These are phyloP conservation scores for Leuctra nigra DNA, from an alignment of 2,888 invertebrate genomes.

Conservation along the genomic window DNA sequence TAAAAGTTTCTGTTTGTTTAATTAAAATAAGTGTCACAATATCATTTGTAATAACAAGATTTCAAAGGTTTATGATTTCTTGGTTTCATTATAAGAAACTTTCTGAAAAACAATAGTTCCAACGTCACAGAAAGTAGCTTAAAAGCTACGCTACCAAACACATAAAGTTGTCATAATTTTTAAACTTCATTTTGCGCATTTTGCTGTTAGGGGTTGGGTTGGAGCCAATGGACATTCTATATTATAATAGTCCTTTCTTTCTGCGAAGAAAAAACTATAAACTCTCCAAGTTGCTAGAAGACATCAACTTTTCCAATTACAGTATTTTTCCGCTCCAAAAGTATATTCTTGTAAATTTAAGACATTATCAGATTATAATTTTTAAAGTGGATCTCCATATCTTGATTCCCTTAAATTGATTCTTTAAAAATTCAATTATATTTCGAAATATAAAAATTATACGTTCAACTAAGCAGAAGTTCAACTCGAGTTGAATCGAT, in stretches of 20 bases:
- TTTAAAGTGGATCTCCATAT: not conserved
- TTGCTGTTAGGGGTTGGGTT: not conserved
- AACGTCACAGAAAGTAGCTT: no score
- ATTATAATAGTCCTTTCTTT: not conserved
- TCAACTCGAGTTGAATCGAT: no score
- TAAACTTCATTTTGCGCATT: not conserved
- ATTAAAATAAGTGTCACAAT: no score
- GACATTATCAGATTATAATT: not conserved
- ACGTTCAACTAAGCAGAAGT: not conserved
- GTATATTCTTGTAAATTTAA: constrained; percentile 7
- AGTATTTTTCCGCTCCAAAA: not conserved
- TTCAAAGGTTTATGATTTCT: no score
- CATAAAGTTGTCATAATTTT: not conserved
- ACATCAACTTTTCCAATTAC: constrained; percentile 17
- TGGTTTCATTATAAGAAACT: no score
- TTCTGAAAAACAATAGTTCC: no score
- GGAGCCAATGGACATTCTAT: not conserved
- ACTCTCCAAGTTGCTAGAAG: not conserved
- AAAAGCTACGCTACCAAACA: no score
- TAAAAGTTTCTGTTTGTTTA: no score
- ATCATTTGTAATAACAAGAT: no score
- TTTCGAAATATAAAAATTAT: not conserved
- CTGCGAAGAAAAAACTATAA: no score
- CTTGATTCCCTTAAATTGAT: not conserved
- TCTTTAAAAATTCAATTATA: constrained; percentile 7